Base-by-base conservation (phyloP, 2,113 vertebrate genomes). In the Phalacrocorax pelagicus region DNA sequence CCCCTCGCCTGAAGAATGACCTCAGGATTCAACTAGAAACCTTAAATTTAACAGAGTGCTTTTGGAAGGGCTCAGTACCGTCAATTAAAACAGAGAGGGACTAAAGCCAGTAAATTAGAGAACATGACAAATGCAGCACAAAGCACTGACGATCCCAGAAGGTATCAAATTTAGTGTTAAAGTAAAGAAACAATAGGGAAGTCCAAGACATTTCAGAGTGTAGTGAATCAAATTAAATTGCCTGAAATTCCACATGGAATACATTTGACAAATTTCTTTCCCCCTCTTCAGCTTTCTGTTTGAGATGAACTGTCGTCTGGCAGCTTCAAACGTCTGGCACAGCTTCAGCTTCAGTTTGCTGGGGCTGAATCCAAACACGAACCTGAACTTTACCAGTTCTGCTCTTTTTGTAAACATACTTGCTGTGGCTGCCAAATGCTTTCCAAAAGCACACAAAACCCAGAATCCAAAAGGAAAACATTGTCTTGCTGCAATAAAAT, bases 241-340 rank as follows among this genome's bases (percentile, higher is more conserved):
- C 95, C 91, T 94, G 94, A 94, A 97, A 97, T 96, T 96, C 93
- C 96, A 94, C 94, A 94, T 42, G 90, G 97, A 97, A 96, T 97
- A 95, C 93, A 88, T 95, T 97, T 97, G 96, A 97, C 96, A 97
- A 96, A 95, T 96, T 96, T 95, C 96, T 97, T 97, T 96, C 94
- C 93, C 94, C 95, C 89, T 93, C 96, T 97, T 97, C 94, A 96
- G 95, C 96, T 97, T 97, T 96, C 96, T 96, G 85, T 97, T 97
- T 96, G 96, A 97, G 97, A 97, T 96, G 95, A 97, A 97, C 97
- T 96, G 97, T 96, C 95, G 94, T 97, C 96, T 97, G 97, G 96
- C 96, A 95, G 95, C 96, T 92, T 96, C 95, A 91, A 83, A 88
- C 54, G 94, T 94, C 94, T 96, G 96, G 96, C 97, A 96, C 72